Base-by-base conservation (phyloP, 2,888 invertebrate genomes). In the Phlogophora meticulosa region DNA sequence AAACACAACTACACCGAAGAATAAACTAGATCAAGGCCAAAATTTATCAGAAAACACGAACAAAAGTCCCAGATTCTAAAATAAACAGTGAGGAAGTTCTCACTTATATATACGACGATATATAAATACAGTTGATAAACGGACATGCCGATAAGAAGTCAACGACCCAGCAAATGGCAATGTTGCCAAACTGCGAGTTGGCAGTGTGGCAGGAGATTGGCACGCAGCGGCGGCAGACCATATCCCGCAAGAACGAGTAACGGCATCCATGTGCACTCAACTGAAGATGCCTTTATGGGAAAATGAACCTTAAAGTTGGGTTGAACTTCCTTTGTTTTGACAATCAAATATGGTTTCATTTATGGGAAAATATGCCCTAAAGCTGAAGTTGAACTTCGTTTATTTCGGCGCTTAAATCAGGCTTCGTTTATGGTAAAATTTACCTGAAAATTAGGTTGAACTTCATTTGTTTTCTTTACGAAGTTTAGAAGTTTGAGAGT, bases 131-230 rank as follows among this genome's bases (percentile, higher is more conserved):
- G 45, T 53, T 69, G 82, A 74, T 82, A 76, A 76, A 76, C 75
- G 51, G 59, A 46, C 64, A 64, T 56, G 36, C 22, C 57, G 81
- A 81, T 81, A 81, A 80, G 51, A 62, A 74, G 69, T 80, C 81
- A 56, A 68, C 48, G 80, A 80, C 67, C 83, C 40, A 53, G 22
- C 40, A 48, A 59, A 67, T 68, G 58, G 74, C 65, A 59, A 70
- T 77, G 68, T 68, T 78, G 81, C 68, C 80, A 78, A 82, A 75
- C 53, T 78, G 67, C 48, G 38, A 40, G 63, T 80, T 82, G 75
- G 78, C 82, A 58, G 51, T 48, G 60, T 22, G 45, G 49, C 49
- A 48, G 52, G 56, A 48, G 70, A 60, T 60, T 71, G 77, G 77
- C 71, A 72, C 66, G 79, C 43, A 49, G 17, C 45, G 66, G 10